Percentiles rank a stretch among this genome's conserved stretches.
These are phyloP conservation scores for Drosophila suboccidentalis DNA, from an alignment of 2,888 invertebrate genomes.

Conservation along the genomic window DNA sequence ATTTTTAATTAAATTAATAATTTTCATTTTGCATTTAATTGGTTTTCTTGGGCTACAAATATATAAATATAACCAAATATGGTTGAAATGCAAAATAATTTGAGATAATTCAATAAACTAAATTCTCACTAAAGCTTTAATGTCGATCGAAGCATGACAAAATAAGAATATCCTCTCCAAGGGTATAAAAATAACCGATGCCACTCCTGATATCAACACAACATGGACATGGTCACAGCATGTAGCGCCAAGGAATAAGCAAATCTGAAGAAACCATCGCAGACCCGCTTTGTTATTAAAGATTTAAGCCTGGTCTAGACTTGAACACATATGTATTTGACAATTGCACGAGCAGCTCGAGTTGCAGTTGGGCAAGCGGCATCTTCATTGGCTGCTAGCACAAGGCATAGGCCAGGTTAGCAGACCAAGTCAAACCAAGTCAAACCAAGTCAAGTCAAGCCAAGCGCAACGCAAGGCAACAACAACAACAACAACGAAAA, in stretches of 20 bases:
- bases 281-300: not conserved
- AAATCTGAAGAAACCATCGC: not conserved
- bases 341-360: slow-evolving; percentile 1
- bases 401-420: slow-evolving; percentile 15
- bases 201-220: slow-evolving; percentile 8
- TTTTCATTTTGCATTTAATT: too few species aligned
- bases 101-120: too few species aligned
- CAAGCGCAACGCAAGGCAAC: slow-evolving; percentile 68
- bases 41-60: too few species aligned
- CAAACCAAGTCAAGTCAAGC: slow-evolving; percentile 55
- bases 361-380: slow-evolving; percentile 36
- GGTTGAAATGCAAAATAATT: too few species aligned
- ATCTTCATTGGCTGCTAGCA: slow-evolving; percentile 63
- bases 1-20: too few species aligned
- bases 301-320: slow-evolving; percentile 2
- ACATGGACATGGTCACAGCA: slow-evolving; percentile 14
- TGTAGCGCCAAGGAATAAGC: slow-evolving; percentile 2
- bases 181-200: slow-evolving; percentile 2
- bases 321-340: not conserved
- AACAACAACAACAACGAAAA: slow-evolving; percentile 14
- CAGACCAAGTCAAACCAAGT: slow-evolving; percentile 48
- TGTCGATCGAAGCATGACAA: not conserved
- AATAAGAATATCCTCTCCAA: not conserved
- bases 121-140: not conserved
- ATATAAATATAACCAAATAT: too few species aligned